Conservation (phyloP, 2,113 vertebrate genomes). For the Taxidea taxus region DNA sequence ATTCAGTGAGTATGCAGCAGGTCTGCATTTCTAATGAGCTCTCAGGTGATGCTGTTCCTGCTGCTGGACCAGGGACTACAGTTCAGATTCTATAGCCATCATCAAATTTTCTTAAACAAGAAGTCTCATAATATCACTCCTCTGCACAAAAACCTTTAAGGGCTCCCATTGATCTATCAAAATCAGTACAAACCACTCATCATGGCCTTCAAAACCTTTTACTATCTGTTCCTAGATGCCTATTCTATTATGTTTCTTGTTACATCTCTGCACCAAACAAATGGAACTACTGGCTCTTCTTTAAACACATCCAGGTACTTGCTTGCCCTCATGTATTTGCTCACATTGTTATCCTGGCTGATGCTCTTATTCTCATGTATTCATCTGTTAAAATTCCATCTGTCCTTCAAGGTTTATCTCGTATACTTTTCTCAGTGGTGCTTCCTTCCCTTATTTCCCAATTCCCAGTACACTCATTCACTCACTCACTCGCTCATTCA, state of each 20-base stretch:
- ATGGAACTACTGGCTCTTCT: neutral
- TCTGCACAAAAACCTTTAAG: neutral
- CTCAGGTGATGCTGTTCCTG: neutral
- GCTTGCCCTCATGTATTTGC: neutral
- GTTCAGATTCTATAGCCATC: neutral
- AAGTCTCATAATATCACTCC: neutral
- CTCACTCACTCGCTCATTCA: neutral
- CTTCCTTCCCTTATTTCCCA: neutral
- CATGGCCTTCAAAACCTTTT: neutral
- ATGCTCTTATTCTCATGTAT: neutral
- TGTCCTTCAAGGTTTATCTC: neutral
- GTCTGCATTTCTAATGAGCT: neutral
- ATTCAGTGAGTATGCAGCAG: neutral
- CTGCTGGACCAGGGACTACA: neutral
- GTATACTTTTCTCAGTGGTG: neutral
- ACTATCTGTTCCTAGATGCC: neutral
- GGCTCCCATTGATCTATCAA: neutral
- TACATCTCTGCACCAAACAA: neutral
- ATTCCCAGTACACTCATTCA: neutral
- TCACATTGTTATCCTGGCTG: neutral
- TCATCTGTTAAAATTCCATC: neutral
- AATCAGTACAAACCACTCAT: neutral
- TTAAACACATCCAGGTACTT: neutral
- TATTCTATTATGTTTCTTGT: neutral
- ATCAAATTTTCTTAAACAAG: constrained; percentile 9